phyloP scores from a whole-genome alignment of 2,888 invertebrate species.

The Hemithea aestivaria region DNA sequence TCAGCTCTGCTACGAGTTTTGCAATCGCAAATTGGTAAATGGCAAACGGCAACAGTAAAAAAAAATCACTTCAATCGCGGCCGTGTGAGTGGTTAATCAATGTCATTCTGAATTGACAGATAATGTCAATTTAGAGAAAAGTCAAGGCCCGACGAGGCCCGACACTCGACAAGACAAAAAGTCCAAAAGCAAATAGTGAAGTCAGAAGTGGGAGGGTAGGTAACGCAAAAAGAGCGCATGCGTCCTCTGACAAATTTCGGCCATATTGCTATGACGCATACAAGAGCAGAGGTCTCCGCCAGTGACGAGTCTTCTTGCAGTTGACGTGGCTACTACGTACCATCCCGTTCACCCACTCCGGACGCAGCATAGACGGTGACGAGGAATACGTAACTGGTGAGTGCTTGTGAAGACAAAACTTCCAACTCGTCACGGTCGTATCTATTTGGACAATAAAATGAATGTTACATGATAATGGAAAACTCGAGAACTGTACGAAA shows the following conservation, averaged over 20 bases:
- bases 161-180: conserved; percentile 10
- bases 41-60: too few species aligned
- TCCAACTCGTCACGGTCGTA: conserved; percentile 75
- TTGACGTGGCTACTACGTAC: conserved; percentile 97
- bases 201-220: conserved; percentile 21
- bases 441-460: conserved; percentile 65
- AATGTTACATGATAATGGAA: conserved; percentile 52
- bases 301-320: conserved; percentile 92
- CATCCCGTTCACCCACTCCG: conserved; percentile 95
- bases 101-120: conserved; percentile 3
- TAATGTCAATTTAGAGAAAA: neutral
- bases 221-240: conserved; percentile 55
- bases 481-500: conserved; percentile 39
- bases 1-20: too few species aligned
- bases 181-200: too few species aligned
- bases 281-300: conserved; percentile 86
- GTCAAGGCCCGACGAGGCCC: too few species aligned
- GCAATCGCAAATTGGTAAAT: too few species aligned
- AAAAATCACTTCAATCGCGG: too few species aligned
- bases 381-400: conserved; percentile 97
- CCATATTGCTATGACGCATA: conserved; percentile 89
- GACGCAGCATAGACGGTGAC: conserved; percentile 96
- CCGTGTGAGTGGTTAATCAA: too few species aligned
- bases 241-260: conserved; percentile 73
- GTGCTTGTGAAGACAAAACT: conserved; percentile 82